Conservation (phyloP, 2,113 vertebrate genomes). For the Cebus imitator region DNA sequence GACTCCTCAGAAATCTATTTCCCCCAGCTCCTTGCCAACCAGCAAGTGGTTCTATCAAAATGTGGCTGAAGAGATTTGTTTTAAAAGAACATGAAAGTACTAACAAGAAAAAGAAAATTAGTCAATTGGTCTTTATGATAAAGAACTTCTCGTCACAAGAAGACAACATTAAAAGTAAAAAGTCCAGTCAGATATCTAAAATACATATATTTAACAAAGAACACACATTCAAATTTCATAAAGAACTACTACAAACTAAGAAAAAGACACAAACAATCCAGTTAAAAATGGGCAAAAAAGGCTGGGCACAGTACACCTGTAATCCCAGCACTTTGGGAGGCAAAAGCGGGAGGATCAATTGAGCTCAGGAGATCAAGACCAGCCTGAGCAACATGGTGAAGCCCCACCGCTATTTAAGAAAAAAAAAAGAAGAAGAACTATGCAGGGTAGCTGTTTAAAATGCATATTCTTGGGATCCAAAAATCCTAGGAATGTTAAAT, state of each 20-base stretch:
- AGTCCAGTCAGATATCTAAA: not conserved
- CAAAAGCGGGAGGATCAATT: too few relatives aligned
- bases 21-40: not conserved
- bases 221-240: not conserved
- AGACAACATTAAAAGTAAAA: not conserved
- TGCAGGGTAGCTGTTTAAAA: not conserved
- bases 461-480: not conserved
- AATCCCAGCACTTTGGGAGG: too few relatives aligned
- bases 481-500: not conserved
- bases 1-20: not conserved
- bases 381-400: too few relatives aligned
- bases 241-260: not conserved
- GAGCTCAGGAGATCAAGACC: too few relatives aligned
- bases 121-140: not conserved
- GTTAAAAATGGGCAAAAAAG: not conserved
- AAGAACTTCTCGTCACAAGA: not conserved
- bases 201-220: not conserved
- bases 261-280: not conserved
- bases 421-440: not conserved
- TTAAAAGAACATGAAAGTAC: not conserved
- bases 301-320: not conserved
- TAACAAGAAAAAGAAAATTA: not conserved
- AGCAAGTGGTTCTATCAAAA: constrained; percentile 23
- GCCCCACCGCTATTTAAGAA: too few relatives aligned
- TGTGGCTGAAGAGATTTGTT: not conserved